These are phyloP conservation scores for Diachasmimorpha longicaudata DNA, from an alignment of 1,140 invertebrate genomes.

Conservation along the genomic window DNA sequence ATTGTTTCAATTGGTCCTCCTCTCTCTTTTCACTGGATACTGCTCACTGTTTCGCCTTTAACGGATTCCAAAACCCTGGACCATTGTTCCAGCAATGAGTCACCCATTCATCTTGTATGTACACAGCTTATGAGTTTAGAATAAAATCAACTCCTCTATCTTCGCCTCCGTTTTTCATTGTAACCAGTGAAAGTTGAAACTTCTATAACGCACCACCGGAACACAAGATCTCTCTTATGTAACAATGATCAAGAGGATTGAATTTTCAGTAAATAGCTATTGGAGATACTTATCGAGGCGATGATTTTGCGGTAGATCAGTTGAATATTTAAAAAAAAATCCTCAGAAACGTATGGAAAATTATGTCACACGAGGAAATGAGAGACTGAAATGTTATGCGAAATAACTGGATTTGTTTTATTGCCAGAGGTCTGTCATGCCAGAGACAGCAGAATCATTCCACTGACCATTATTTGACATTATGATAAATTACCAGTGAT, in stretches of 20 bases:
- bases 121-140: not conserved
- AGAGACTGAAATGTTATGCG: not conserved
- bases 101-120: not conserved
- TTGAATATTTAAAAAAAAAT: not conserved
- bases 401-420: not conserved
- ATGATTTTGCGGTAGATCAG: not conserved
- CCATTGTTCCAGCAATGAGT: constrained; percentile 14
- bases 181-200: constrained; percentile 3
- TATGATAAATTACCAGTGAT: no score
- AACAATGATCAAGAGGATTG: not conserved
- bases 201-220: constrained; percentile 7
- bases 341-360: not conserved
- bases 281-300: not conserved
- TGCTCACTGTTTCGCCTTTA: constrained; percentile 26
- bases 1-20: constrained; percentile 32
- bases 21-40: constrained; percentile 3
- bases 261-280: not conserved
- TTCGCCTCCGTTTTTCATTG: constrained; percentile 10
- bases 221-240: not conserved
- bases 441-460: no score
- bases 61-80: constrained; percentile 25
- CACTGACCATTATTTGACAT: not conserved
- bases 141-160: constrained; percentile 7
- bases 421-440: no score
- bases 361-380: not conserved